Conservation (phyloP, 2,888 invertebrate genomes). For the Athalia circularis region DNA sequence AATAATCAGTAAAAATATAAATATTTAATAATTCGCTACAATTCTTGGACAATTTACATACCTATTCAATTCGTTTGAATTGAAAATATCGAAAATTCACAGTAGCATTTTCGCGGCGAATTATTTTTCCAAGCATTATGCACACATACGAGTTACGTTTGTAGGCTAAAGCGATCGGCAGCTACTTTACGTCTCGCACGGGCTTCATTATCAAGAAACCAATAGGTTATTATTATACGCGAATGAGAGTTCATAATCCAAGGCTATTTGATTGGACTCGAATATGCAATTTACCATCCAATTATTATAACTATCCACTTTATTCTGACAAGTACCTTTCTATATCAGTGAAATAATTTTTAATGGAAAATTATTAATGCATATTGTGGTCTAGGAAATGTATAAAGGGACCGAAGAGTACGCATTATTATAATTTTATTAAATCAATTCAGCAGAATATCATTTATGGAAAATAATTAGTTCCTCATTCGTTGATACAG, state of each 20-base stretch:
- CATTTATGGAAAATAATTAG: slow-evolving; percentile 5
- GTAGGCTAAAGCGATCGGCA: slow-evolving; percentile 7
- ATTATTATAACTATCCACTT: slow-evolving; percentile 21
- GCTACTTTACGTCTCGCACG: not conserved
- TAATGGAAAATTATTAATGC: not conserved
- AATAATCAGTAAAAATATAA: too few species aligned
- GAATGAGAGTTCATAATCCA: slow-evolving; percentile 9
- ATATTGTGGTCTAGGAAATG: not conserved
- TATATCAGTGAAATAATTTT: not conserved
- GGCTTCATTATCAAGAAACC: not conserved
- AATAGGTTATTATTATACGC: not conserved
- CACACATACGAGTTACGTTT: slow-evolving; percentile 1
- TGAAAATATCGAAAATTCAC: not conserved
- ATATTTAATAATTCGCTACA: too few species aligned
- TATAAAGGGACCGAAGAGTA: not conserved
- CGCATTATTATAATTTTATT: not conserved
- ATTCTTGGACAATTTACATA: too few species aligned
- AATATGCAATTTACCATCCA: slow-evolving; percentile 8
- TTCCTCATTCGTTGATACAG: slow-evolving; percentile 2
- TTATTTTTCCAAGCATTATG: not conserved
- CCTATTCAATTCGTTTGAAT: not conserved
- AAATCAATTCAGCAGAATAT: slow-evolving; percentile 3
- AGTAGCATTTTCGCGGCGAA: not conserved
- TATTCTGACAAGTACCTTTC: slow-evolving; percentile 2
- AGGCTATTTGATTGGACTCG: slow-evolving; percentile 2